phyloP scores from a whole-genome alignment of 2,797 vertebrate genomes.

The Amblyraja radiata region DNA sequence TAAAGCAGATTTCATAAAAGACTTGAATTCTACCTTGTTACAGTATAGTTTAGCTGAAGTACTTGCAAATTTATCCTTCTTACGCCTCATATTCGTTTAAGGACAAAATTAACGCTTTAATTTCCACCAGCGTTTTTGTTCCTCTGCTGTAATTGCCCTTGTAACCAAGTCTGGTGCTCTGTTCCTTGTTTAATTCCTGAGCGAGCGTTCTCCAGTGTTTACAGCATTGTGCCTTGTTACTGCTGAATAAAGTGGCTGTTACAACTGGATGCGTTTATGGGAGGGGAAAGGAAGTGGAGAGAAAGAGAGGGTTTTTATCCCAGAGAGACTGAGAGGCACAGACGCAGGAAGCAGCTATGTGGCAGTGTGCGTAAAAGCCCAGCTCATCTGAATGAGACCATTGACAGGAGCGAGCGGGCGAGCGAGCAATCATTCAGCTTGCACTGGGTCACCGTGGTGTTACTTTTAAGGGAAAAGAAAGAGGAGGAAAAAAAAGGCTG shows the following conservation, averaged over 20 bases:
- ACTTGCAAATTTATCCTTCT: not conserved
- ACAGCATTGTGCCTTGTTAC: slow-evolving; percentile 25
- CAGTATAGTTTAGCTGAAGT: not conserved
- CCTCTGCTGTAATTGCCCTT: not conserved
- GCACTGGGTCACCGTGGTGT: not conserved
- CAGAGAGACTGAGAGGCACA: slow-evolving; percentile 17
- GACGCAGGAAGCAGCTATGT: slow-evolving; percentile 52
- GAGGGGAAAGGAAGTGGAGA: slow-evolving; percentile 30
- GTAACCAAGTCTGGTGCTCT: not conserved
- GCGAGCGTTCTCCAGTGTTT: not conserved
- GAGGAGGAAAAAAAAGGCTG: not conserved
- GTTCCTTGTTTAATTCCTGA: not conserved
- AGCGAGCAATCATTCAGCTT: slow-evolving; percentile 30
- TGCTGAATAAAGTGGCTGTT: slow-evolving; percentile 25
- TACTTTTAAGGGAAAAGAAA: not conserved
- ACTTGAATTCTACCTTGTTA: not conserved
- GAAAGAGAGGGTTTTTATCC: slow-evolving; percentile 23
- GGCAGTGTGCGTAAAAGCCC: slow-evolving; percentile 45
- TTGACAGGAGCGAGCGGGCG: slow-evolving; percentile 44
- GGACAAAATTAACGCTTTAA: not conserved
- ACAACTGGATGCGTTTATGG: slow-evolving; percentile 31
- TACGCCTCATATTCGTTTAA: not conserved
- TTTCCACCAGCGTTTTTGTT: not conserved
- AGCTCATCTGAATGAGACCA: slow-evolving; percentile 50
- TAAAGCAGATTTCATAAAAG: not conserved